A percentile compares a stretch with the other conserved stretches of the same genome.
These are phyloP conservation scores for Bagarius yarrelli DNA, from an alignment of 2,113 vertebrate species.

Conservation along the genomic window DNA sequence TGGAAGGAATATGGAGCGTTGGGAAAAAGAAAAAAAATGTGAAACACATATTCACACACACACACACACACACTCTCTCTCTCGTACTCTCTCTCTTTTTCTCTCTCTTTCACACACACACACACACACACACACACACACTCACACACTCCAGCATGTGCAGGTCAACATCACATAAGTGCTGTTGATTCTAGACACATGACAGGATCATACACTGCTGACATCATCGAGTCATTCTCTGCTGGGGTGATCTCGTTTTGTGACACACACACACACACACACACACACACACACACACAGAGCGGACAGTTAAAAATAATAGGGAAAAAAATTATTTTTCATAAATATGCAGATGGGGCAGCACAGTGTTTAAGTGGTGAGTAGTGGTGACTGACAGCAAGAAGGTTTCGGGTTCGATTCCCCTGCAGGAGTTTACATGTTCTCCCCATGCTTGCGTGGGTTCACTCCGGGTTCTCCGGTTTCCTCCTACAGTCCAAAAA, in stretches of 20 bases:
- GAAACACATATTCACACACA: neutral
- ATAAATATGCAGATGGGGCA: no score
- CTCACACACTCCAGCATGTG: neutral
- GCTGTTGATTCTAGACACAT: slow-evolving; percentile 32
- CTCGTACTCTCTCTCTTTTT: no score
- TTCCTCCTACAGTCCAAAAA: no score
- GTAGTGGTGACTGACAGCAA: no score
- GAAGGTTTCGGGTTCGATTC: no score
- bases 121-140: neutral
- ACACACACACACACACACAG: neutral
- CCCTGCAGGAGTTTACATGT: no score
- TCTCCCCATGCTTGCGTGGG: no score
- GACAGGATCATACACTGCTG: slow-evolving; percentile 40
- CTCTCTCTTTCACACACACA: no score
- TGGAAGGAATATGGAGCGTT: slow-evolving; percentile 26
- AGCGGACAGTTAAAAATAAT: no score
- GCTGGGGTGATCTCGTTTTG: neutral
- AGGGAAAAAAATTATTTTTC: no score
- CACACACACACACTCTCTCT: neutral
- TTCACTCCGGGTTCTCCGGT: no score
- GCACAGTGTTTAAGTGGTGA: no score
- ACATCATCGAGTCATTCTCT: slow-evolving; percentile 36
- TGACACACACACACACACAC: slow-evolving; percentile 21
- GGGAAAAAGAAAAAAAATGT: slow-evolving; percentile 13
- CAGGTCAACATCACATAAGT: neutral